Evolutionary conservation across 1,140 invertebrate genomes (phyloP), one percentile per base, ranked within the genome.

Genomic region (Megalopta genalis): DNA sequence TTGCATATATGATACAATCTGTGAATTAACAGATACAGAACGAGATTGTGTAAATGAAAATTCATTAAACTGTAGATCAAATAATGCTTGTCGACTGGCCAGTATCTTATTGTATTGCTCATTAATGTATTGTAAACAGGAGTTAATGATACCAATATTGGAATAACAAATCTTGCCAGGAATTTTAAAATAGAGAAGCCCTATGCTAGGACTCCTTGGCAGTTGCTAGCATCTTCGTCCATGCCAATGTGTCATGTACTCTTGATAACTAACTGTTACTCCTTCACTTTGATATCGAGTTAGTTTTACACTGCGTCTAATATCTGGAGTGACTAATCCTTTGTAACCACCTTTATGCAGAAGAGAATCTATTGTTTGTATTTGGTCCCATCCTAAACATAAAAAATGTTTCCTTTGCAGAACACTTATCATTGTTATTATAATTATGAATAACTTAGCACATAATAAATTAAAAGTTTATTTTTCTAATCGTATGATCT

Each of bases 301-400:
- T 80, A 99, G 93, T 93, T 98, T 97, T 84, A 99, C 96, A 84
- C 95, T 96, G 86, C 96, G 95, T 73, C 99, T 95, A 85, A 98
- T 94, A 52, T 98, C 96, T 71, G 96, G 95, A 42, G 97, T 98
- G 37, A 99, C 98, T 18, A 95, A 92, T 46, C 98, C 97, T 89
- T 98, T 98, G 92, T 97, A 99, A 27, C 99, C 99, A 80, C 98
- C 99, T 93, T 99, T 99, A 71, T 98, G 95, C n/a, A 99, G 94
- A 49, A 99, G 93, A 8, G 98, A 99, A 92, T 99, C 99, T 89
- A 99, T 99, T 21, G 99, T 99, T 93, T 99, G 98, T 70, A 98
- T 95, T 91, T 98, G 97, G 94, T 99, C 96, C 98, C 98, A 99
- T 86, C 98, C 97, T 98, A 60, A 42, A 54, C 27, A 69, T 54